Percentiles rank a stretch among this genome's conserved stretches.
These are phyloP conservation scores for Electrophaes corylata DNA, from an alignment of 2,888 invertebrate species.

Conservation along the genomic window DNA sequence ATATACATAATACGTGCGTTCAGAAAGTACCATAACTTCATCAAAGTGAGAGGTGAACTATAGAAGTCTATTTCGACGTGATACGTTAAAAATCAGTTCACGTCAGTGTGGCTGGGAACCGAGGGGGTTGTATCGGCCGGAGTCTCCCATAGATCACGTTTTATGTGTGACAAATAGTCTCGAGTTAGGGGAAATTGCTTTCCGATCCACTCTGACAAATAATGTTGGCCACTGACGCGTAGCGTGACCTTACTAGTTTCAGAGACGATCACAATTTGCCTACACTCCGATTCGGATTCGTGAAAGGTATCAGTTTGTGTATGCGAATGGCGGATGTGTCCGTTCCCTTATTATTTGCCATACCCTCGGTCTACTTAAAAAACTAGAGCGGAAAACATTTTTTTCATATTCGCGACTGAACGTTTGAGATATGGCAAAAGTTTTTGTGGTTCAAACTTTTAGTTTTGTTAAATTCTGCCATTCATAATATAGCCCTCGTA, in stretches of 20 bases:
- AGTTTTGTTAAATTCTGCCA: constrained; percentile 13
- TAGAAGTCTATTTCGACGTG: constrained; percentile 43
- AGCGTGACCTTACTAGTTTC: constrained; percentile 73
- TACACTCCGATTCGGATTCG: constrained; percentile 58
- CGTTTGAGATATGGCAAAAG: constrained; percentile 45
- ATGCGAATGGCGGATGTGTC: constrained; percentile 58
- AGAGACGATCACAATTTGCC: constrained; percentile 74
- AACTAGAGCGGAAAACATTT: constrained; percentile 50
- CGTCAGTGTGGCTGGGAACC: constrained; percentile 45
- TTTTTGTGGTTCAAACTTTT: constrained; percentile 48
- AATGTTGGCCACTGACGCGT: constrained; percentile 77
- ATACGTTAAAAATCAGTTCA: constrained; percentile 49
- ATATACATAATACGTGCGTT: neutral
- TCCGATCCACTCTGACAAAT: constrained; percentile 81
- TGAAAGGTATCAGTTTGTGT: constrained; percentile 59
- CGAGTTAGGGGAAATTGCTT: constrained; percentile 80
- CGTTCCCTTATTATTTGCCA: constrained; percentile 61
- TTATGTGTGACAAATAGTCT: constrained; percentile 82
- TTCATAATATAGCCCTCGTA: neutral
- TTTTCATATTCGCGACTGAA: constrained; percentile 45
- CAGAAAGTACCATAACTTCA: neutral
- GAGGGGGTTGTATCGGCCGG: constrained; percentile 61
- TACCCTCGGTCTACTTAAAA: constrained; percentile 54
- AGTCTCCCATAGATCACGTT: constrained; percentile 74
- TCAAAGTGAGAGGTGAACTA: constrained; percentile 16